A percentile compares a stretch with the other conserved stretches of the same genome.
phyloP scores from a whole-genome alignment of 2,888 invertebrate species.

The Pristionchus arcanus region DNA sequence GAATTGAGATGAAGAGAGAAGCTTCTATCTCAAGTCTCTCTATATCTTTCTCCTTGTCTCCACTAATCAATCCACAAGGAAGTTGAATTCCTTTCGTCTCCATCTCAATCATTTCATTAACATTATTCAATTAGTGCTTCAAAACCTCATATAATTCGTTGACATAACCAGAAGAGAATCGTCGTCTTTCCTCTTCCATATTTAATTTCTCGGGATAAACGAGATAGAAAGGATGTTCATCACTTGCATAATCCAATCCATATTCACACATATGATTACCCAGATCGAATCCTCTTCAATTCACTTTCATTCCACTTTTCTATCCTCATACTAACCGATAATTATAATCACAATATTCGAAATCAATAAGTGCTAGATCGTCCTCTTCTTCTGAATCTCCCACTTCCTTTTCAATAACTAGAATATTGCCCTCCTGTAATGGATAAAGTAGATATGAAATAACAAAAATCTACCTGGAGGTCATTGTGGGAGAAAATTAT shows the following conservation, averaged over 20 bases:
- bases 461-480: slow-evolving; percentile 70
- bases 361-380: slow-evolving; percentile 68
- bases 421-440: slow-evolving; percentile 68
- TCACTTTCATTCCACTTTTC: not conserved
- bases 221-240: slow-evolving; percentile 64
- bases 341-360: slow-evolving; percentile 70
- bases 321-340: slow-evolving; percentile 61
- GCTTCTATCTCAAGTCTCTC: slow-evolving; percentile 63
- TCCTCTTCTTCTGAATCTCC: slow-evolving; percentile 32
- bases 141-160: slow-evolving; percentile 66
- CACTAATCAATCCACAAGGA: slow-evolving; percentile 67
- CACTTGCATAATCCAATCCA: slow-evolving; percentile 65
- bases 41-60: slow-evolving; percentile 63
- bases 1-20: slow-evolving; percentile 67
- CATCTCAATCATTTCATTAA: slow-evolving; percentile 59
- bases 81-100: slow-evolving; percentile 61
- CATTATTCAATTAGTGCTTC: not conserved
- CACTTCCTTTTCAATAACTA: slow-evolving; percentile 61
- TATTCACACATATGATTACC: slow-evolving; percentile 71
- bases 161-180: slow-evolving; percentile 65
- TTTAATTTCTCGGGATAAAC: slow-evolving; percentile 66
- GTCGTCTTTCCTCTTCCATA: slow-evolving; percentile 61
- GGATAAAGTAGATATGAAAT: not conserved
- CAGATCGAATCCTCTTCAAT: slow-evolving; percentile 67
- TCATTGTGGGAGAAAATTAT: slow-evolving; percentile 83